Evolutionary conservation across 1,140 invertebrate species (phyloP), one percentile per base, ranked within the genome.

Genomic region (Brachystomella parvula): DNA sequence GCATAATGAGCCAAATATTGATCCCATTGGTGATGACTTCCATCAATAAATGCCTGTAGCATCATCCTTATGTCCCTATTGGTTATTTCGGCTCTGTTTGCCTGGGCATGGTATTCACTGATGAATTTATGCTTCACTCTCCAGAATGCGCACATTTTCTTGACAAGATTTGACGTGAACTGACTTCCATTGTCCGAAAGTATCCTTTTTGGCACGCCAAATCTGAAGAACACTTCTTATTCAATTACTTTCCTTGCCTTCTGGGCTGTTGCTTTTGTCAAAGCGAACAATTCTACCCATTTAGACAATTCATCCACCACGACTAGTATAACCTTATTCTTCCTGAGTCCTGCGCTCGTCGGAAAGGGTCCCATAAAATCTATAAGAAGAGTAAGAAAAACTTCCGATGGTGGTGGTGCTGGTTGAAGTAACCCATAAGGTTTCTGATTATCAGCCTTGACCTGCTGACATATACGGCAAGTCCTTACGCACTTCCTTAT

Each of bases 61-160:
- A 76, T 76, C 1, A 73, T 70, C 63, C 80, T 79, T 1, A 81
- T 21, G 21, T 76, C 76, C 17, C 75, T 47, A 63, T 81, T 81
- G 6, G 76, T 75, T 24, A 78, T 62, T 68, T 81, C 79, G 0
- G 76, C 9, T 26, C 24, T 12, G 9, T 17, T 56, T 56, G 49
- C 6, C 24, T 56, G 49, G 6, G 49, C 15, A 56, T 56, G 49
- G 24, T 56, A 56, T 17, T 6, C 6, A 56, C 49, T 26, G 6
- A 56, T 26, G 6, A 12, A 26, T 26, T 17, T 26, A 56, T 56
- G 49, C 15, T 12, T 56, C 6, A 56, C 24, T 6, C 24, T 56
- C 49, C 49, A 56, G 6, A 12, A 12, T 26, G 6, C 24, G 49
- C 64, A 65, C 21, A 65, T 29, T 1, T 19, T 24, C 29, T 39